Evolutionary conservation across 53 echinoderm and acorn worm genomes (phyloP), one percentile per base, ranked within the genome.

Genomic region (Stichopus horrens): DNA sequence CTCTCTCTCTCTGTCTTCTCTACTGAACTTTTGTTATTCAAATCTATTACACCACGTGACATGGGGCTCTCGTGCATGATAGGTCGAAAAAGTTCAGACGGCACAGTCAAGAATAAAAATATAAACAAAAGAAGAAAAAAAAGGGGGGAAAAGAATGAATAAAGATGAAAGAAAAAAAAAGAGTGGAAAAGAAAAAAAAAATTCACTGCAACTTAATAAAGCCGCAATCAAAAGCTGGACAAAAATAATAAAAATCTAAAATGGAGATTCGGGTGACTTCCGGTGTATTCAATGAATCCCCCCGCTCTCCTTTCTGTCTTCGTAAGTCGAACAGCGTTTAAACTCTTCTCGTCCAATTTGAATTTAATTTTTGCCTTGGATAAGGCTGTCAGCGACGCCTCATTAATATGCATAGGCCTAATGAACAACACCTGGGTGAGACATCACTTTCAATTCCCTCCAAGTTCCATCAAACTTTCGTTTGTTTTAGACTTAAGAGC

Each of bases 361-460:
- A 57, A 56, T n/a, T 81, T 8, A 55, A 81, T 55, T 21, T n/a
- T 58, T 7, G 71, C 13, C 81, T 58, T 81, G 21, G 81, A 57
- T 81, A 56, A 21, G 56, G 21, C 57, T 58, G 58, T 56, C 58
- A 58, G 21, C 81, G 81, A 18, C 81, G 58, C 1, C 58, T 58
- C 57, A 81, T 81, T 81, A 81, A 81, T 81, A 81, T 81, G 81
- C 81, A 81, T 81, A 57, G 81, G 58, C 56, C 57, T 81, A 81
- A 81, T 81, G 56, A 81, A 14, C 81, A 53, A 58, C 81, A 81
- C 81, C 81, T 81, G 81, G 81, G 81, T 55, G 14, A 20, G 53
- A 57, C 22, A 81, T 81, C 81, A 57, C 56, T 81, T 81, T 81
- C 81, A 56, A 21, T 81, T 81, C 57, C n/a, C 56, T 55, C 56